Percentiles rank a stretch among this genome's conserved stretches.
These are phyloP conservation scores for Vulpes vulpes DNA, from an alignment of 2,113 vertebrate genomes.

Conservation along the genomic window DNA sequence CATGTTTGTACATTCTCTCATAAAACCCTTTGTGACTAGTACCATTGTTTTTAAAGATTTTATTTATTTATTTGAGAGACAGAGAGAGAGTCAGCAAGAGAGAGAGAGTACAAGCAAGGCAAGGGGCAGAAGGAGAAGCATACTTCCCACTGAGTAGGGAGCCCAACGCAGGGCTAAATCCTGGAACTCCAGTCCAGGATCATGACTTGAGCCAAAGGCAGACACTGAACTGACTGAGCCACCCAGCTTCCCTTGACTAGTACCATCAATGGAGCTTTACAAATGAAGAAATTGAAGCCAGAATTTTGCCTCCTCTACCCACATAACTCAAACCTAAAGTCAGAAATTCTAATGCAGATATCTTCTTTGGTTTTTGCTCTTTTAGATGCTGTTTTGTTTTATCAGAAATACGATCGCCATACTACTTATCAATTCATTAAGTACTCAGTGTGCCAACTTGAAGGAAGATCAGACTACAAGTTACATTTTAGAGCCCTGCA, in stretches of 20 bases:
- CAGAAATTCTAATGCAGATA: neutral
- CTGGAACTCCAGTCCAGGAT: too few relatives aligned
- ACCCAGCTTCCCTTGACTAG: neutral
- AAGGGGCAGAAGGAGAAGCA: too few relatives aligned
- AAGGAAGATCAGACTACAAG: neutral
- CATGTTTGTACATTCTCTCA: neutral
- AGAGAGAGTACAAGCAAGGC: too few relatives aligned
- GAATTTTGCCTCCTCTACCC: neutral
- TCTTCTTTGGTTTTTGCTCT: neutral
- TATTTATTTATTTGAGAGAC: too few relatives aligned
- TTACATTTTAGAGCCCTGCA: neutral
- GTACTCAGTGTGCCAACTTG: neutral
- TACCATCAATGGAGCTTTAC: neutral
- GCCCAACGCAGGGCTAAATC: too few relatives aligned
- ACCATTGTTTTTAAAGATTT: neutral
- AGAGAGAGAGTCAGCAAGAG: too few relatives aligned
- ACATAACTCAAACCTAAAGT: neutral
- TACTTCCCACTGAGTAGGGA: too few relatives aligned
- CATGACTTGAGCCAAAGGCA: too few relatives aligned
- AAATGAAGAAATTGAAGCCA: conserved; percentile 18
- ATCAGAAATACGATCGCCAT: neutral
- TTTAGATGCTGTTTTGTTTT: neutral
- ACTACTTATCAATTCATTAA: neutral
- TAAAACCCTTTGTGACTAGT: neutral
- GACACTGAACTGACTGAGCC: too few relatives aligned